Conservation (phyloP, 2,113 vertebrate species). For the Arizona elegans region DNA sequence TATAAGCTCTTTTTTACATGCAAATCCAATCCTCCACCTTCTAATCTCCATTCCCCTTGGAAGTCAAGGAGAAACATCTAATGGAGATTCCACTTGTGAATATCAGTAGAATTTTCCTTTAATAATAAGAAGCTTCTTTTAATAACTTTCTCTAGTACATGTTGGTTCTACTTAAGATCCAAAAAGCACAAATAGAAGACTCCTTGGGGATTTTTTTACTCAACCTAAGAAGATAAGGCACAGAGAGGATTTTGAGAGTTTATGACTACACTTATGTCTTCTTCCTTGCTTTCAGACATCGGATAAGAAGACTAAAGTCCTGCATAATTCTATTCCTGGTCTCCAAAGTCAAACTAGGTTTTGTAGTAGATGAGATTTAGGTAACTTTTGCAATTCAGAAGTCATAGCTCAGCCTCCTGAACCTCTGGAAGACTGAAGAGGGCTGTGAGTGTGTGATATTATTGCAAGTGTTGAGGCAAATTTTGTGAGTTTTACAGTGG, state of each 20-base stretch:
- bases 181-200: background rate
- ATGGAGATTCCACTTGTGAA: background rate
- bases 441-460: background rate
- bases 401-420: background rate
- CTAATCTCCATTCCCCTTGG: background rate
- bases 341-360: background rate
- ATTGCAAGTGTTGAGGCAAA: background rate
- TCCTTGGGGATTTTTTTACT: background rate
- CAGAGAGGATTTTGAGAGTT: background rate
- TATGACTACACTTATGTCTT: background rate
- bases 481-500: background rate
- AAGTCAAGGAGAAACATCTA: background rate
- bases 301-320: background rate
- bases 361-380: background rate
- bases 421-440: background rate
- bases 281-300: background rate
- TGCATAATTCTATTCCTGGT: background rate
- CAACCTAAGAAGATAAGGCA: background rate
- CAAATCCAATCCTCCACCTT: background rate
- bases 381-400: background rate
- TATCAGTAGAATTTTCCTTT: background rate
- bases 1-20: background rate
- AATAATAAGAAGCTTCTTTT: background rate
- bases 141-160: background rate
- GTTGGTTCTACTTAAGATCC: background rate